These are phyloP conservation scores for Drosophila mayaguana DNA, from an alignment of 2,888 invertebrate genomes.

Conservation along the genomic window DNA sequence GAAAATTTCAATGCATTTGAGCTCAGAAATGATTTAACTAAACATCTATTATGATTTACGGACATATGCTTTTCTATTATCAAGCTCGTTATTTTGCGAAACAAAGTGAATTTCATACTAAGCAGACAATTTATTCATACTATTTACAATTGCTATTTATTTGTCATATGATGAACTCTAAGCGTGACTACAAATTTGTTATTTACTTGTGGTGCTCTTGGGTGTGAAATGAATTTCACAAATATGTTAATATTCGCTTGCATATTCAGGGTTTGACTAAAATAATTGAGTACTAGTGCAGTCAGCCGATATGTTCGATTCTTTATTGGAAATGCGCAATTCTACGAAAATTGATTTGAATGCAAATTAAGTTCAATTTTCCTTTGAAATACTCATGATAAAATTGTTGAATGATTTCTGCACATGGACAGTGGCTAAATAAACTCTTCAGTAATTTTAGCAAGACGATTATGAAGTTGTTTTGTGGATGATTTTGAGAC, in stretches of 20 bases:
- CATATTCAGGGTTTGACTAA: slow-evolving; percentile 52
- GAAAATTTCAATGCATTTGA: neutral
- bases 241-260: slow-evolving; percentile 15
- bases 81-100: neutral
- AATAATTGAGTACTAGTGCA: slow-evolving; percentile 32
- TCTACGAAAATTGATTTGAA: slow-evolving; percentile 15
- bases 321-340: slow-evolving; percentile 30
- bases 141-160: neutral
- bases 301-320: slow-evolving; percentile 30
- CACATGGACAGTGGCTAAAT: neutral
- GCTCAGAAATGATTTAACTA: neutral
- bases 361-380: slow-evolving; percentile 29
- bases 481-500: slow-evolving; percentile 22
- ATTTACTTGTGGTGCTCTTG: neutral
- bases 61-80: neutral
- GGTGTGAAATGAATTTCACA: slow-evolving; percentile 24
- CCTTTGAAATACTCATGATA: slow-evolving; percentile 3
- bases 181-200: neutral
- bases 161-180: neutral
- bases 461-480: slow-evolving; percentile 32
- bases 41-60: too few species aligned
- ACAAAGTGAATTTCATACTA: neutral
- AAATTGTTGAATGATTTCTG: slow-evolving; percentile 45
- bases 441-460: slow-evolving; percentile 17
- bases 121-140: neutral